These are phyloP conservation scores for Teleiodes luculella DNA, from an alignment of 2,888 invertebrate genomes.

Conservation along the genomic window DNA sequence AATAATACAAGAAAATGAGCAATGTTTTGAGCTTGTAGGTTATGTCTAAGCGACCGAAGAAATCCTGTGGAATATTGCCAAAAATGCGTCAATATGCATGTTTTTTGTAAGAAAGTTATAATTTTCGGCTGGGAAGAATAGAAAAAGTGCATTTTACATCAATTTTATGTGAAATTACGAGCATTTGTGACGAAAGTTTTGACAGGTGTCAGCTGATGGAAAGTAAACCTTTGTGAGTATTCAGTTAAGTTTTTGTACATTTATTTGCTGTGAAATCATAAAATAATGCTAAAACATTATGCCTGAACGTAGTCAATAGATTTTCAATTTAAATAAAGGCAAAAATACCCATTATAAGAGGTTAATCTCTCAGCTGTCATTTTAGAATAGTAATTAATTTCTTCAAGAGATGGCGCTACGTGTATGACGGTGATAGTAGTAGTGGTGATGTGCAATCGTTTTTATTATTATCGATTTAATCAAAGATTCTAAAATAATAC, in stretches of 20 bases:
- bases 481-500: too few relatives aligned
- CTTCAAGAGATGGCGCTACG: constrained; percentile 50
- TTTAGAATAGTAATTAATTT: constrained; percentile 22
- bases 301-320: neutral
- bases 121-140: constrained; percentile 30
- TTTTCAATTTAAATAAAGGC: too few relatives aligned
- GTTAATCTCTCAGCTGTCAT: constrained; percentile 37
- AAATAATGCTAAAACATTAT: neutral
- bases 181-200: constrained; percentile 72
- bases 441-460: constrained; percentile 8
- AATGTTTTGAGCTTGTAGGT: constrained; percentile 46
- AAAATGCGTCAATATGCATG: constrained; percentile 42
- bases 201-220: constrained; percentile 70
- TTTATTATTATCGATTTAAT: neutral
- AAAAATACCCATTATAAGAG: neutral
- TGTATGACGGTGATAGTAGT: too few relatives aligned
- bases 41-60: constrained; percentile 43
- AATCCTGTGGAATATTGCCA: constrained; percentile 66
- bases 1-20: constrained; percentile 23
- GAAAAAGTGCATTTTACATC: constrained; percentile 38
- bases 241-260: constrained; percentile 10
- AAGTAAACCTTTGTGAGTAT: constrained; percentile 47
- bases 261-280: neutral
- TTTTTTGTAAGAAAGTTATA: constrained; percentile 37
- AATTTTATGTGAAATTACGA: constrained; percentile 60